Base-by-base conservation (phyloP, 2,888 invertebrate genomes). In the Priocnemis perturbator region DNA sequence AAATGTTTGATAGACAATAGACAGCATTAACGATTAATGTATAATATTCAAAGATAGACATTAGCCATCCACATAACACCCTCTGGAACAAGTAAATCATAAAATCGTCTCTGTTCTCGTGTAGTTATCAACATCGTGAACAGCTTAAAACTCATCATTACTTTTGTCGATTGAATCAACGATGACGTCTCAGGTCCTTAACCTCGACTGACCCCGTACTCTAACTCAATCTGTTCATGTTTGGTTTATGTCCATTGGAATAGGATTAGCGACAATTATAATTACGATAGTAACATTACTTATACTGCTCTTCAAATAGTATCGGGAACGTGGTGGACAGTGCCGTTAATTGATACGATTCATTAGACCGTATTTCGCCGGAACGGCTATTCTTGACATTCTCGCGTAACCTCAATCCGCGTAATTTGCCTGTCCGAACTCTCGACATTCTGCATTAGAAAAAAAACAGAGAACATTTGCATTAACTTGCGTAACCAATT, bases 1-100 rank as follows among this genome's bases (percentile, higher is more conserved):
- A 86, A 86, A 86, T 82, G 78, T 82, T 83, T 76, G 74, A 84
- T 83, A 86, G 84, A 82, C 83, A 83, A 83, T 81, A 83, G 83
- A 85, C 79, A 86, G 80, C 77, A 67, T 84, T 77, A 84, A 85
- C 83, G 77, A 76, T 81, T 73, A 82, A 76, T 79, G 72, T 82
- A 82, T 78, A 81, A 76, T 74, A 69, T 82, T 79, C 67, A 75
- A 72, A 80, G 76, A 74, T 74, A 74, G 60, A 73, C 67, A 62
- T 75, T 77, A 71, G 71, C 71, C 67, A 68, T 65, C 15, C 59
- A 69, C 50, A 26, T 67, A 56, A 57, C 55, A 64, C 59, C 62
- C 60, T 65, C 61, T 66, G 56, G 61, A 64, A 69, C 67, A 63
- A 69, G 45, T 50, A 65, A 74, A 71, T 59, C 61, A 56, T 68